Evolutionary conservation across 30 jellyfish, hydroid and myxozoan genomes (phyloP).

Genomic region (Aurelia sp.): DNA sequence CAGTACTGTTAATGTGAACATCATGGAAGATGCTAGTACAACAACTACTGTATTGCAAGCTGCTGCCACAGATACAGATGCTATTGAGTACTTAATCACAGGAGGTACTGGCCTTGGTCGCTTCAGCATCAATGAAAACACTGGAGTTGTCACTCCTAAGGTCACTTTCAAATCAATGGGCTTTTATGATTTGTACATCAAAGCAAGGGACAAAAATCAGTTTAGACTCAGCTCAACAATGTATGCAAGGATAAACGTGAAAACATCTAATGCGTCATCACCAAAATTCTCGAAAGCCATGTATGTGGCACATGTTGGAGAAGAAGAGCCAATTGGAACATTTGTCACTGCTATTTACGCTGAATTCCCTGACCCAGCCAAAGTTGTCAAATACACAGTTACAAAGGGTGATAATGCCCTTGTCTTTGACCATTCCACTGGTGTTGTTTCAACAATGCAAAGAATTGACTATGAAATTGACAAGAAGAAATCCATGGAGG

Average conservation of each 20-base stretch:
- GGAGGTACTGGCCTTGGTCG: conserved; percentile 97
- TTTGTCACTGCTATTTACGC: conserved; percentile 93
- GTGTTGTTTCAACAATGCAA: conserved; percentile 80
- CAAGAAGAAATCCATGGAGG: conserved; percentile 52
- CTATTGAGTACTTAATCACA: conserved; percentile 57
- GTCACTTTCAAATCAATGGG: conserved; percentile 63
- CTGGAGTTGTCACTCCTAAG: conserved; percentile 86
- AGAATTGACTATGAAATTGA: conserved; percentile 77
- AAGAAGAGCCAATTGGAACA: conserved; percentile 67
- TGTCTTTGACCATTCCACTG: conserved; percentile 68
- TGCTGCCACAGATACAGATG: conserved; percentile 61
- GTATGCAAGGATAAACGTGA: conserved; percentile 84
- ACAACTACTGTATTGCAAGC: conserved; percentile 63
- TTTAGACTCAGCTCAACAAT: conserved; percentile 64
- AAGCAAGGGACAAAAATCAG: conserved; percentile 83
- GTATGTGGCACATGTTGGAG: conserved; percentile 78
- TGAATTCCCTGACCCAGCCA: conserved; percentile 71
- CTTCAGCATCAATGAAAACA: conserved; percentile 66
- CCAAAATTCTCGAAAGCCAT: conserved; percentile 85
- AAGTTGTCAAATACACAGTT: conserved; percentile 48
- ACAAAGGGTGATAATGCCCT: conserved; percentile 69
- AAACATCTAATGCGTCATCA: conserved; percentile 26
- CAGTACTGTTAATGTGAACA: conserved; percentile 72
- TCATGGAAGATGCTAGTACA: conserved; percentile 57
- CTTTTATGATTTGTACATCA: conserved; percentile 80